Evolutionary conservation across 2,113 vertebrate species (phyloP).

Genomic region (Quiscalus mexicanus): DNA sequence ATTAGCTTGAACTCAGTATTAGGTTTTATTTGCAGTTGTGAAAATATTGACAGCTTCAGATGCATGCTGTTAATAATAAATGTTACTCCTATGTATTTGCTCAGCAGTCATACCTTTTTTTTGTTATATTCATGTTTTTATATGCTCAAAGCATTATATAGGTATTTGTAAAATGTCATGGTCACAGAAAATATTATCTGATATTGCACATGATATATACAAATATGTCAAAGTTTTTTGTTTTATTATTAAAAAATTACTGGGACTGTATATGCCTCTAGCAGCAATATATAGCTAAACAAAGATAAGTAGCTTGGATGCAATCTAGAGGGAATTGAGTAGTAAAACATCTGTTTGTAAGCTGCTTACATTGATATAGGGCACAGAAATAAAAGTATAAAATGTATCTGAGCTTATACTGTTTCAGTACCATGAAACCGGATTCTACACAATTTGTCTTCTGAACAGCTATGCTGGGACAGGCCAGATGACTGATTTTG

Average conservation of each 20-base stretch:
- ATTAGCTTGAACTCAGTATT: neutral
- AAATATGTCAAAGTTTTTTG: neutral
- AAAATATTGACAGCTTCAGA: neutral
- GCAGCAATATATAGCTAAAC: neutral
- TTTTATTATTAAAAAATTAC: neutral
- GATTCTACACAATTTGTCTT: neutral
- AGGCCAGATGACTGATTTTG: neutral
- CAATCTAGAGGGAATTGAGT: neutral
- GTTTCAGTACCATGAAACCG: neutral
- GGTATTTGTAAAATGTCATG: neutral
- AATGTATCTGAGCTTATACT: neutral
- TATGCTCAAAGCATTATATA: neutral
- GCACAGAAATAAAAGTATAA: neutral
- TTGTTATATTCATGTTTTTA: neutral
- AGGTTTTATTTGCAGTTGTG: neutral
- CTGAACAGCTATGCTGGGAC: neutral
- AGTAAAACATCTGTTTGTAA: neutral
- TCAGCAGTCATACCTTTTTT: neutral
- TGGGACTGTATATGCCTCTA: neutral
- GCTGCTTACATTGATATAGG: neutral
- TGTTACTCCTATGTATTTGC: neutral
- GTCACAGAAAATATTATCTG: neutral
- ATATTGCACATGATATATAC: neutral
- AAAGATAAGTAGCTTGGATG: neutral
- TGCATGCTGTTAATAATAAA: neutral